Conservation (phyloP, 1,140 invertebrate genomes). For the fruit fly (Drosophila melanogaster) region Release_6_plus_ISO1_MT NT_033779.5:16029001-16029500, state of each 20-base stretch:
- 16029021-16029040: slow-evolving; percentile 48
- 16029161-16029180: slow-evolving; percentile 57
- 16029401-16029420: background rate
- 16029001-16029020: slow-evolving; percentile 67
- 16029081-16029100: slow-evolving; percentile 49
- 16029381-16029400: slow-evolving; percentile 1
- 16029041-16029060: slow-evolving; percentile 60
- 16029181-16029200: slow-evolving; percentile 77
- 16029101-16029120: slow-evolving; percentile 36
- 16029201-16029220: slow-evolving; percentile 81
- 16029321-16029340: slow-evolving; percentile 78
- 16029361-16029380: slow-evolving; percentile 8
- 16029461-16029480: slow-evolving; percentile 3
- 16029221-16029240: slow-evolving; percentile 19
- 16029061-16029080: slow-evolving; percentile 71
- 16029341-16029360: slow-evolving; percentile 50
- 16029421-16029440: slow-evolving; percentile 1
- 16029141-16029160: slow-evolving; percentile 34
- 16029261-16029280: slow-evolving; percentile 47
- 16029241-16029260: slow-evolving; percentile 13
- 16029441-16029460: slow-evolving; percentile 18
- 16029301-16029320: slow-evolving; percentile 79
- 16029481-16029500: slow-evolving; percentile 8
- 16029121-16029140: slow-evolving; percentile 7
- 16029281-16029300: slow-evolving; percentile 56